Base-by-base conservation (phyloP, 2,797 vertebrate species). In the Mustela erminea region DNA sequence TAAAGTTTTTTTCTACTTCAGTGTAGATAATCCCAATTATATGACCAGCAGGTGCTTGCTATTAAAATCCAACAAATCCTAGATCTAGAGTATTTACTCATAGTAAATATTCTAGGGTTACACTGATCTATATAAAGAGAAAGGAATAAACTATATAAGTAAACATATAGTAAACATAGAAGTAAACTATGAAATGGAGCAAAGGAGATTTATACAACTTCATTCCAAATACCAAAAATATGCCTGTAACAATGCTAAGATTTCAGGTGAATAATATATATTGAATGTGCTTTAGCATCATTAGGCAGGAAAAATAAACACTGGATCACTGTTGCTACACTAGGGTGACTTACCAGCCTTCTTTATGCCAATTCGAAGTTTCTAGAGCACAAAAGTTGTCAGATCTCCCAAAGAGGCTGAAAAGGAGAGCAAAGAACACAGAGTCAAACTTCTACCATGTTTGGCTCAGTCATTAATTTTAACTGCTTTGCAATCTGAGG, bases 281-380 rank as follows among this genome's bases (percentile, higher is more conserved):
- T 95, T 98, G 96, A 97, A 98, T 98, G 96, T 97, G 72, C 95
- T 92, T 96, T 94, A 90, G 90, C 38, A 14, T 98, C 97, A 97
- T 98, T 98, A 98, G 95, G 88, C 70, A 96, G 95, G 83, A 96
- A 80, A 96, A 96, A 98, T 38, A 98, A 98, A 64, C 35, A 90
- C 92, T 98, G 97, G 95, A 88, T 98, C 82, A 2, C 43, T 75
- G 77, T 98, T 98, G 97, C 98, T 98, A 94, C 5, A 90, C 46
- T 46, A 29, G 27, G 46, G 70, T 38, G 80, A 95, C 98, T 97
- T 98, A 97, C 98, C 83, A 98, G 95, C 74, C 81, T 98, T 98
- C 98, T 98, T 98, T 98, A 98, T 96, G 97, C 97, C 97, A 98
- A 75, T 98, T 96, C 97, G 98, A 98, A 98, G 94, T 97, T 99